These are phyloP conservation scores for Ianthella basta DNA, from an alignment of 37 sponge, comb jelly and placozoan genomes.

Conservation along the genomic window DNA sequence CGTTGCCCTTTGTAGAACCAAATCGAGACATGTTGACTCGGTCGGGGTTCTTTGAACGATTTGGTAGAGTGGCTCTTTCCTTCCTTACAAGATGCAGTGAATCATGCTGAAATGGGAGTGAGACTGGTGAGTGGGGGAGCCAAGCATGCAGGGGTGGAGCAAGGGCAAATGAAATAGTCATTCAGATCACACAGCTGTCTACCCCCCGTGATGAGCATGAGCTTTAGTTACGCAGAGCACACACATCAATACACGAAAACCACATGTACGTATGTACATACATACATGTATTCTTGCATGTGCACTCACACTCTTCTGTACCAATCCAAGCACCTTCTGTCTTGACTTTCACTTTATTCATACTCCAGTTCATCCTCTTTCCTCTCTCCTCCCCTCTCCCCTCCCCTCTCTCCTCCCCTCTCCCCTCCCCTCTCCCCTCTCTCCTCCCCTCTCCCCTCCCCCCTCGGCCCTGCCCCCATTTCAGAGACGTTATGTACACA, in stretches of 20 bases:
- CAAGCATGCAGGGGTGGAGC: too few species aligned
- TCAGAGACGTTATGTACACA: constrained; percentile 1
- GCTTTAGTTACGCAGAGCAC: too few species aligned
- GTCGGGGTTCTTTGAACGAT: constrained; percentile 66
- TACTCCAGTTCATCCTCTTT: neutral
- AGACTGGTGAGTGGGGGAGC: constrained; percentile 58
- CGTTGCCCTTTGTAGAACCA: constrained; percentile 39
- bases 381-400: neutral
- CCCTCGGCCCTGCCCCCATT: neutral
- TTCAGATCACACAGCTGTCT: too few species aligned
- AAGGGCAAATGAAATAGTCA: too few species aligned
- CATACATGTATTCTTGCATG: too few species aligned
- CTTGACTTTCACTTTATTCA: too few species aligned
- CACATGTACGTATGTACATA: too few species aligned
- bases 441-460: neutral
- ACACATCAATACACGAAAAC: too few species aligned
- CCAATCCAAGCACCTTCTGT: too few species aligned
- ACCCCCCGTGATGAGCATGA: too few species aligned
- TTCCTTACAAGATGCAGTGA: constrained; percentile 55
- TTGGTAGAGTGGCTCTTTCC: constrained; percentile 87
- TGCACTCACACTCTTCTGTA: too few species aligned
- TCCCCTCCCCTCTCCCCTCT: neutral
- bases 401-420: neutral
- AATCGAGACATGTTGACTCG: constrained; percentile 66
- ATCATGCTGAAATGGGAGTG: constrained; percentile 53